A percentile compares a stretch with the other conserved stretches of the same genome.
Conservation (phyloP, 2,797 vertebrate species). For the Danio aesculapii region DNA sequence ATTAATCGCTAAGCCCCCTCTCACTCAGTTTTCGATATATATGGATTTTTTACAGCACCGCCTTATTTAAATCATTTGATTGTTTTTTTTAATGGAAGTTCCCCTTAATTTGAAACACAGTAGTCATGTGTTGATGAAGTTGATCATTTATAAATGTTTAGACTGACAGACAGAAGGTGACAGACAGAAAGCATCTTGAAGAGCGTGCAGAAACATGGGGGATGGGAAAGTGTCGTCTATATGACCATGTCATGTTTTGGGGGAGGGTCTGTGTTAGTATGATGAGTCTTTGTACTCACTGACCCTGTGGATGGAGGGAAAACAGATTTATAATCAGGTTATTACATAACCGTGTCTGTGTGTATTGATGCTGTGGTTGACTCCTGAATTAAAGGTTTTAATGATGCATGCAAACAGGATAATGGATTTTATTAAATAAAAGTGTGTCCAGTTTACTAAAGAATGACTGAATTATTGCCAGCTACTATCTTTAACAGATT, state of each 20-base stretch:
- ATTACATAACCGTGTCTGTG: conserved; percentile 5
- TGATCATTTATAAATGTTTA: neutral
- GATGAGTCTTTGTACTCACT: conserved; percentile 34
- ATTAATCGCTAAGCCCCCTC: no score
- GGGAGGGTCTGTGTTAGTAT: conserved; percentile 24
- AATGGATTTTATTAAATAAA: neutral
- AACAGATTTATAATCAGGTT: conserved; percentile 23
- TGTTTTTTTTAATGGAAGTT: no score
- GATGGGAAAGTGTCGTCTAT: conserved; percentile 20
- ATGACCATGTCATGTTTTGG: neutral
- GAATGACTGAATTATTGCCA: neutral
- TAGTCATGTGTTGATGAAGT: no score
- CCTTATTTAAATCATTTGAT: no score
- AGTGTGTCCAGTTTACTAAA: neutral
- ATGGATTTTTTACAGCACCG: no score
- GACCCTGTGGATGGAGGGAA: conserved; percentile 34
- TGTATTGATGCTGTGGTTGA: neutral
- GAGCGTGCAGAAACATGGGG: neutral
- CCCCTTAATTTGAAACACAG: no score
- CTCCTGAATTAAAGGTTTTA: neutral
- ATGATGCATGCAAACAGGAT: neutral
- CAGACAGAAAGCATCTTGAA: conserved; percentile 4
- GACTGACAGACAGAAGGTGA: neutral
- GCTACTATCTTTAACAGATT: neutral
- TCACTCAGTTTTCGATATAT: no score